Evolutionary conservation across 2,113 vertebrate genomes (phyloP), one percentile per base, ranked within the genome.

Genomic region (Chloropsis cyanopogon): DNA sequence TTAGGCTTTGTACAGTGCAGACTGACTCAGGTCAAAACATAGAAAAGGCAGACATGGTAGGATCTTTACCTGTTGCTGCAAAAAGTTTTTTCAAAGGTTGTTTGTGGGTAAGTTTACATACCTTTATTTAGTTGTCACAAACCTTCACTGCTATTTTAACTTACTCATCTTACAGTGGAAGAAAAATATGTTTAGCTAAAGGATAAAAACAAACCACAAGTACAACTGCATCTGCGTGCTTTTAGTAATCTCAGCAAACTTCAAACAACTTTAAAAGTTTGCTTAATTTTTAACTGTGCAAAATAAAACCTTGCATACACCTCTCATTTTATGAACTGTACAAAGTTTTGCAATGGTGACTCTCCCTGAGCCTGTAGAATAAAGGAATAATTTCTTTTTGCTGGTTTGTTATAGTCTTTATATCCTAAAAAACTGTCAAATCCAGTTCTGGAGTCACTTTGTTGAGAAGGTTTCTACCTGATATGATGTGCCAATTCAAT

Each of bases 41-140:
- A 92, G 72, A 94, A 96, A 95, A 94, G 75, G 88, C 88, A 95
- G 95, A 95, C 92, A 72, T 11, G 53, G 92, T 93, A 88, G 69
- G 75, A 95, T 86, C 82, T 91, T 90, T 95, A 97, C 97, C 93
- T 96, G 79, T 66, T 91, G 72, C 82, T 94, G 81, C 73, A 86
- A 79, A 94, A 65, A 23, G 23, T 35, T n/a, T 91, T 73, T 94
- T 72, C 75, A 88, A 77, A 90, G 87, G 64, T 83, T 90, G 59
- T 79, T 96, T 95, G 88, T 94, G 91, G 85, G 72, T 85, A 78
- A 88, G 63, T 92, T 86, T 79, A 91, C 95, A 86, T 94, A 86
- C 77, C 73, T 95, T 72, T 64, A n/a, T 56, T 91, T 84, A 66
- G 60, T 75, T 90, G 88, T 95, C 84, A 91, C 80, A 90, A 71